Evolutionary conservation across 2,113 vertebrate species (phyloP).

Genomic region (Natator depressus): DNA sequence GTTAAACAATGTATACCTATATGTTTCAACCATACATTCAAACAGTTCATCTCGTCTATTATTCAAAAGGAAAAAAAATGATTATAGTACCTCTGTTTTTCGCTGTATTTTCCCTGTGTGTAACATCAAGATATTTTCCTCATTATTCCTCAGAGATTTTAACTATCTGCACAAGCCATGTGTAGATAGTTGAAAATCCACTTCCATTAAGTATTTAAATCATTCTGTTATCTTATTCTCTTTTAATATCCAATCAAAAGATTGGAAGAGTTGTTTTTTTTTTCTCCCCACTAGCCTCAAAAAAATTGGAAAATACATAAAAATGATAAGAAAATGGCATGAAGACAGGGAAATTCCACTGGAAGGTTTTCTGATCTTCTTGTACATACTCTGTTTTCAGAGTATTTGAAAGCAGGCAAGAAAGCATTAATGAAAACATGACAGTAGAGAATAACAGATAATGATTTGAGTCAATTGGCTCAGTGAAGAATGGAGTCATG

Average conservation of each 20-base stretch:
- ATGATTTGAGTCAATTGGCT: constrained; percentile 38
- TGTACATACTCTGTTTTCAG: not conserved
- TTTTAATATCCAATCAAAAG: not conserved
- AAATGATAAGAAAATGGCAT: not conserved
- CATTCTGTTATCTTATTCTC: not conserved
- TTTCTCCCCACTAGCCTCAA: too few relatives aligned
- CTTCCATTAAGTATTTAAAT: not conserved
- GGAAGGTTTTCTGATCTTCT: constrained; percentile 6
- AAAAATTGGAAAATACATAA: not conserved
- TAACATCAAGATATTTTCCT: not conserved
- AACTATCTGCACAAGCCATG: not conserved
- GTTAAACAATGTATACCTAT: not conserved
- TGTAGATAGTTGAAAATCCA: not conserved
- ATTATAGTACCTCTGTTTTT: not conserved
- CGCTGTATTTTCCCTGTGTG: not conserved
- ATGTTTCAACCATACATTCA: not conserved
- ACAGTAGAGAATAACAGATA: not conserved
- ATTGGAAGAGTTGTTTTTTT: not conserved
- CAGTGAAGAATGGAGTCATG: constrained; percentile 8
- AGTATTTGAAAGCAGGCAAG: constrained; percentile 7
- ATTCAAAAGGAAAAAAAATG: not conserved
- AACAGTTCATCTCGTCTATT: not conserved
- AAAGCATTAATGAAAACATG: constrained; percentile 36
- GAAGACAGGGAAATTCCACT: not conserved
- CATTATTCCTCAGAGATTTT: not conserved